Conservation (phyloP, 2,113 vertebrate species). For the Alectura lathami region DNA sequence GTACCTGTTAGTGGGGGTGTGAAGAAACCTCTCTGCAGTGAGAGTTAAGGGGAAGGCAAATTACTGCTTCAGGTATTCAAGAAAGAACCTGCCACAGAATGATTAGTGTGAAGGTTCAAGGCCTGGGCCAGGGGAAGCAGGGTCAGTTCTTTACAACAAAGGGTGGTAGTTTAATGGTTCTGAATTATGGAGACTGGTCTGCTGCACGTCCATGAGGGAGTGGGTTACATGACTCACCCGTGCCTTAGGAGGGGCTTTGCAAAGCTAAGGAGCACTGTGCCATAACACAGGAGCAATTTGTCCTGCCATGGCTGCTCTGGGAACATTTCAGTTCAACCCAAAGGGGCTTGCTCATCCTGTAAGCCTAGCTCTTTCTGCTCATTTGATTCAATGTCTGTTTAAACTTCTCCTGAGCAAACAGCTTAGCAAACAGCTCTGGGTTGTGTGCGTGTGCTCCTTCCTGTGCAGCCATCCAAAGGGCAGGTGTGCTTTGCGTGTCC, state of each 20-base stretch:
- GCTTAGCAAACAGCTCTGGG: background rate
- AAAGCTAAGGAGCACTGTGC: background rate
- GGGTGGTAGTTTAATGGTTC: background rate
- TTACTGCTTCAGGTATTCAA: background rate
- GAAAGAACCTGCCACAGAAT: background rate
- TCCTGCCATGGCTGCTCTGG: background rate
- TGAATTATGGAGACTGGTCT: background rate
- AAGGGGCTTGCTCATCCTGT: accelerated
- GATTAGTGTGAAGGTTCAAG: background rate
- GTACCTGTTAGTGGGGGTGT: slow-evolving; percentile 11
- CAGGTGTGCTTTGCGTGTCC: background rate
- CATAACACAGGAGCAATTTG: background rate
- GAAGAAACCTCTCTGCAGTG: background rate
- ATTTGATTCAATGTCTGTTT: background rate
- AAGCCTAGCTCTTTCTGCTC: background rate
- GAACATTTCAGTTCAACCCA: background rate
- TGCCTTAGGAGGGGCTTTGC: background rate
- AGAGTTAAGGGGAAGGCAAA: background rate
- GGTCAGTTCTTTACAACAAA: background rate
- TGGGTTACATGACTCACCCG: background rate
- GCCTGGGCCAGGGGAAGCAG: background rate
- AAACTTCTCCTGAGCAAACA: background rate
- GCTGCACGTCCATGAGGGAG: background rate
- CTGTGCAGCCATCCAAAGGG: background rate
- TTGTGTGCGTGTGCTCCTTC: background rate